Base-by-base conservation (phyloP, 2,797 vertebrate genomes). In the Coregonus suidteri region DNA sequence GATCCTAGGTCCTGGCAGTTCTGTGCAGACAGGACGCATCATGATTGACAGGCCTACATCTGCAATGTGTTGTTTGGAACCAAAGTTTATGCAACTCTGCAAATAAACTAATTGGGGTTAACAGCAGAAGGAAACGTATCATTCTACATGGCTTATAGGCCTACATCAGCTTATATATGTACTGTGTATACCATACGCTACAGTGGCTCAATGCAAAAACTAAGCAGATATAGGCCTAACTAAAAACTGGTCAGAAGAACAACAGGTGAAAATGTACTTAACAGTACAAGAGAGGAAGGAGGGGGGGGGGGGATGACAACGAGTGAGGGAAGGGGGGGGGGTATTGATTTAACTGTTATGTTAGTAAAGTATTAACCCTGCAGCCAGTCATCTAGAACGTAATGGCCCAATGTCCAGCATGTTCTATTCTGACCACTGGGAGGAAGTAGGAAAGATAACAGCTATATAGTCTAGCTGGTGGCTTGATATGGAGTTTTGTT, bases 351-450 rank as follows among this genome's bases (percentile, higher is more conserved):
- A 69, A 70, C 79, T 14, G 52, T 53, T 59, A 52, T 77, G 30
- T 41, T 79, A 9, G 81, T 86, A 1, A 87, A 77, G 75, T 47
- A 79, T 82, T 83, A 84, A 89, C 83, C 31, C 66, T 77, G 69
- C 67, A 18, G 73, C 41, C 51, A 71, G 72, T 75, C 41, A 47
- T 47, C 78, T 65, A 59, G 31, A 79, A 77, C 77, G 16, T 35
- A 73, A 47, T 3, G 2, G n/a, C 9, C 59, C 14, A 66, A 25
- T 3, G 4, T 14, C n/a, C 59, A 62, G 9, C 41, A 47, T 47
- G 9, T 47, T 47, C 41, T 47, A 47, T 11, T 3, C 41, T 47
- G 41, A 41, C 37, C 6, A 41, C 37, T 41, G 37, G 9, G 41
- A 47, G 9, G 9, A 13, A 11, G 11, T 47, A 47, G 9, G 41